phyloP scores from a whole-genome alignment of 1,140 invertebrate genomes.

The Drosophila sp. region DNA sequence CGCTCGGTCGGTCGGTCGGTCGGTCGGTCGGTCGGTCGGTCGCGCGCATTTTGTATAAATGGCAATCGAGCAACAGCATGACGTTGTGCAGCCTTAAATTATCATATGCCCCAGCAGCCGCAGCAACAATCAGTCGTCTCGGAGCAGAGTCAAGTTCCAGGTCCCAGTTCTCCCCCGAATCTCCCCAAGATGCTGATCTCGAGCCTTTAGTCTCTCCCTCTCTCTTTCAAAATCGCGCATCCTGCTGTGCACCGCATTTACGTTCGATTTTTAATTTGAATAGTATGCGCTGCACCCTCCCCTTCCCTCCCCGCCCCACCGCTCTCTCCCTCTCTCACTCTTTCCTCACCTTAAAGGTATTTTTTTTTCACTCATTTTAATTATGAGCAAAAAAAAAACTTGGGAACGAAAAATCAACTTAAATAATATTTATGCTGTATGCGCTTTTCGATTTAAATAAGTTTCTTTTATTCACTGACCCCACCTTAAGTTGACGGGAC shows the following conservation, averaged over 20 bases:
- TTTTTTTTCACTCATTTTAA: slow-evolving; percentile 57
- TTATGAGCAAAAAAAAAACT: slow-evolving; percentile 62
- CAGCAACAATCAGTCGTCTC: slow-evolving; percentile 58
- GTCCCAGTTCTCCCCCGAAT: slow-evolving; percentile 21
- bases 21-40: slow-evolving; percentile 15
- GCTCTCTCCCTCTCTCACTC: neutral
- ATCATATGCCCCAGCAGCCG: slow-evolving; percentile 72
- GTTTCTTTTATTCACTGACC: slow-evolving; percentile 49
- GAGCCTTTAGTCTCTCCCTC: slow-evolving; percentile 42
- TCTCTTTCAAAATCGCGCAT: slow-evolving; percentile 63
- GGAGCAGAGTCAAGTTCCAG: neutral
- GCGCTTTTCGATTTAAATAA: slow-evolving; percentile 76
- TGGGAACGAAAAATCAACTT: slow-evolving; percentile 41
- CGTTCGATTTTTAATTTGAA: slow-evolving; percentile 82
- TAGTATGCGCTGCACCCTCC: slow-evolving; percentile 46
- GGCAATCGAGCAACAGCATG: slow-evolving; percentile 79
- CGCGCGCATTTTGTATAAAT: slow-evolving; percentile 65
- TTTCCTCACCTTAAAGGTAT: neutral
- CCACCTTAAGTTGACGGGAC: slow-evolving; percentile 40
- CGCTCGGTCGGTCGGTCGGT: neutral
- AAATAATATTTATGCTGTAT: slow-evolving; percentile 79
- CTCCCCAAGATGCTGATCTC: slow-evolving; percentile 13
- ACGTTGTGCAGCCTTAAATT: slow-evolving; percentile 80
- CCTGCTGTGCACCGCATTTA: slow-evolving; percentile 81
- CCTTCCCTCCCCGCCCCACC: too few species aligned